Conservation (phyloP, 2,797 vertebrate genomes). For the Erpetoichthys calabaricus region DNA sequence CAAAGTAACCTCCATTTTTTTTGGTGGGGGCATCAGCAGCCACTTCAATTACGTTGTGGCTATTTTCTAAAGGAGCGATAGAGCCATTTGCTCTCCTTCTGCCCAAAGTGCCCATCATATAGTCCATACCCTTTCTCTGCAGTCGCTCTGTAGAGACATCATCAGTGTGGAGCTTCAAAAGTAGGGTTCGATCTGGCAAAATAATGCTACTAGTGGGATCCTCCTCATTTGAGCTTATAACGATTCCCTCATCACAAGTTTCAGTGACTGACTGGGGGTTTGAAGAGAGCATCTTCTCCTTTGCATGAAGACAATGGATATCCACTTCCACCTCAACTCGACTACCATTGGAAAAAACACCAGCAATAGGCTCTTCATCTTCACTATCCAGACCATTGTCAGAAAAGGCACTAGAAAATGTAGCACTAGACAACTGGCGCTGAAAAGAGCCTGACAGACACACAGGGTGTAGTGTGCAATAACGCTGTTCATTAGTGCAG, state of each 20-base stretch:
- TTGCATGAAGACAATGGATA: slow-evolving; percentile 62
- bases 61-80: slow-evolving; percentile 76
- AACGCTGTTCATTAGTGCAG: slow-evolving; percentile 56
- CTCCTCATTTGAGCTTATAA: slow-evolving; percentile 49
- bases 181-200: slow-evolving; percentile 8
- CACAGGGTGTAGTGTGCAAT: slow-evolving; percentile 73
- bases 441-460: slow-evolving; percentile 73
- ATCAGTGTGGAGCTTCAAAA: neutral
- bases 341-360: slow-evolving; percentile 89
- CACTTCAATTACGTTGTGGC: slow-evolving; percentile 90
- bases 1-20: slow-evolving; percentile 83
- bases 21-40: slow-evolving; percentile 74
- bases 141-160: slow-evolving; percentile 23
- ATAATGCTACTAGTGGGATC: slow-evolving; percentile 27
- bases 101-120: slow-evolving; percentile 30
- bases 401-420: slow-evolving; percentile 89
- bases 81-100: slow-evolving; percentile 77
- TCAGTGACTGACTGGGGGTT: slow-evolving; percentile 36
- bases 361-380: slow-evolving; percentile 87
- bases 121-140: slow-evolving; percentile 33
- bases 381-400: slow-evolving; percentile 95
- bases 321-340: slow-evolving; percentile 88
- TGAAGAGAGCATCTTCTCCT: slow-evolving; percentile 19
- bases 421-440: slow-evolving; percentile 87
- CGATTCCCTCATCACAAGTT: slow-evolving; percentile 53